A percentile compares a stretch with the other conserved stretches of the same genome.
Evolutionary conservation across 2,888 invertebrate species (phyloP).

Genomic region (Philaethria dido): DNA sequence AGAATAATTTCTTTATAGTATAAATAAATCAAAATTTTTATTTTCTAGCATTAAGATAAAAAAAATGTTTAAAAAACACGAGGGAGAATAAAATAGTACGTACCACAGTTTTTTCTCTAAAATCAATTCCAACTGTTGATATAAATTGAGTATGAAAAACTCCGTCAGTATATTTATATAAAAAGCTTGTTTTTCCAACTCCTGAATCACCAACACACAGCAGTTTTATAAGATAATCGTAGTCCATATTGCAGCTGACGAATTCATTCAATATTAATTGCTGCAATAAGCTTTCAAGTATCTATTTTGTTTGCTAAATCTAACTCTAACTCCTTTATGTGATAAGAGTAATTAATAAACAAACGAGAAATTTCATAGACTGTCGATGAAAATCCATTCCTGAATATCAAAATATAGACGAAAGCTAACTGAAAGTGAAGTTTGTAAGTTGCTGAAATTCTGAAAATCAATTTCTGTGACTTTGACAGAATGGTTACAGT

Average conservation of each 20-base stretch:
- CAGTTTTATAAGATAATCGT: slow-evolving; percentile 96
- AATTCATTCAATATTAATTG: slow-evolving; percentile 29
- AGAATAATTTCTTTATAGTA: background rate
- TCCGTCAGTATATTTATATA: slow-evolving; percentile 98
- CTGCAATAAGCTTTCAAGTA: background rate
- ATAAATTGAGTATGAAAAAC: slow-evolving; percentile 96
- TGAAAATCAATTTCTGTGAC: slow-evolving; percentile 26
- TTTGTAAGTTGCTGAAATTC: slow-evolving; percentile 19
- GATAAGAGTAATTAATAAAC: background rate
- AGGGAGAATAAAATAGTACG: slow-evolving; percentile 53
- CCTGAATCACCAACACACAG: slow-evolving; percentile 98
- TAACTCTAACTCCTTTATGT: background rate
- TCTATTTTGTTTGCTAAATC: background rate
- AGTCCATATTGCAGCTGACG: slow-evolving; percentile 85
- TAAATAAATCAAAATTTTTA: background rate
- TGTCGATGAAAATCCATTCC: slow-evolving; percentile 1
- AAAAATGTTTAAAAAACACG: background rate
- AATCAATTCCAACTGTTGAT: slow-evolving; percentile 98
- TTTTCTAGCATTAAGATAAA: background rate
- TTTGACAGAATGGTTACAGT: slow-evolving; percentile 5
- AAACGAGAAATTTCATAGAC: background rate
- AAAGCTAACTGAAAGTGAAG: background rate
- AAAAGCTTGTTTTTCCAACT: slow-evolving; percentile 97
- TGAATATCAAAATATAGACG: background rate
- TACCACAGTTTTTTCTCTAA: slow-evolving; percentile 97